A percentile compares a stretch with the other conserved stretches of the same genome.
phyloP scores from a whole-genome alignment of 2,888 invertebrate genomes.

The Acleris literana region DNA sequence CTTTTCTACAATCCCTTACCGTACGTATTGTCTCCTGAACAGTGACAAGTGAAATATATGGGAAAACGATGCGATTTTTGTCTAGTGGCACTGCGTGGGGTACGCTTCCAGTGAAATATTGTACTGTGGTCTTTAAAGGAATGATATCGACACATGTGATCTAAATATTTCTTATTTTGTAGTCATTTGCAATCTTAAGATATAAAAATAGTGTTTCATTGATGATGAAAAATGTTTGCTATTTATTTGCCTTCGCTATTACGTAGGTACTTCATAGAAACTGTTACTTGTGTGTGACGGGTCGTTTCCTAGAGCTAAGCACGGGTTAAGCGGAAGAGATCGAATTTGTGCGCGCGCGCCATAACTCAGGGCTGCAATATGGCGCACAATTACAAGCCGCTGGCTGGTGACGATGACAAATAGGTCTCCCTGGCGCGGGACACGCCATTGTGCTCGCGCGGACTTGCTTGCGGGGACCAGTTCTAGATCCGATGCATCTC shows the following conservation, averaged over 20 bases:
- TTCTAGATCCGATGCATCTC: constrained; percentile 13
- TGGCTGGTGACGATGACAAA: constrained; percentile 79
- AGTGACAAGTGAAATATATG: constrained; percentile 75
- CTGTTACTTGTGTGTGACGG: constrained; percentile 16
- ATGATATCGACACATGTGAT: constrained; percentile 40
- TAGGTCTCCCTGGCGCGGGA: constrained; percentile 70
- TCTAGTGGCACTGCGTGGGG: constrained; percentile 77
- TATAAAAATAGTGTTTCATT: constrained; percentile 2
- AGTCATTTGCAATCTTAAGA: constrained; percentile 5
- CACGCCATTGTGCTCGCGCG: constrained; percentile 55
- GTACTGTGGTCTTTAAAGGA: constrained; percentile 39
- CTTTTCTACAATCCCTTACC: constrained; percentile 73
- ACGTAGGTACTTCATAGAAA: too few species aligned
- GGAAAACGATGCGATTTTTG: constrained; percentile 75
- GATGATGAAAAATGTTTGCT: neutral
- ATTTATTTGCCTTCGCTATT: neutral
- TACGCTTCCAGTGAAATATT: constrained; percentile 57
- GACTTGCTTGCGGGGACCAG: constrained; percentile 43
- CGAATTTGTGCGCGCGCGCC: constrained; percentile 58
- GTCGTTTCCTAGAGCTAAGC: constrained; percentile 22
- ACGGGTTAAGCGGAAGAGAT: constrained; percentile 63
- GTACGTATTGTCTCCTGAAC: constrained; percentile 63
- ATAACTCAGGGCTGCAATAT: constrained; percentile 80
- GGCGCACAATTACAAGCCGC: constrained; percentile 78
- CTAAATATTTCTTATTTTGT: constrained; percentile 35